Evolutionary conservation across 2,888 invertebrate genomes (phyloP).

Genomic region (Tupiocoris notatus): DNA sequence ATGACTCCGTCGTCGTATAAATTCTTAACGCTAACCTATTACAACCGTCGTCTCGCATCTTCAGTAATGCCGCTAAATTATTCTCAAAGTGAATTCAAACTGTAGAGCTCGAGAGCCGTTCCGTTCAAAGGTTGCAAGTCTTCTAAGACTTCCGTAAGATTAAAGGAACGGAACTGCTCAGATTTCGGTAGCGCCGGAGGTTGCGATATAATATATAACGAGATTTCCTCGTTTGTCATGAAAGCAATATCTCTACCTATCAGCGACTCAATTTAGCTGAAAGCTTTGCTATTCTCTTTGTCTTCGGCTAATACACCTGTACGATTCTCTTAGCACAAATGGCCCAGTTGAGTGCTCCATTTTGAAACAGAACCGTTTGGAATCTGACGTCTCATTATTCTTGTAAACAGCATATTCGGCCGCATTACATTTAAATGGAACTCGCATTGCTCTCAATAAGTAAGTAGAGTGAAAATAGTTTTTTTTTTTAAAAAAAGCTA

Average conservation of each 20-base stretch:
- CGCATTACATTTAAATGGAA: too few relatives aligned
- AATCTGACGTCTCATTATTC: too few relatives aligned
- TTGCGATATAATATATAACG: neutral
- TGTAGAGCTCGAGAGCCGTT: neutral
- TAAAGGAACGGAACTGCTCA: neutral
- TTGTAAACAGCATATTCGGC: too few relatives aligned
- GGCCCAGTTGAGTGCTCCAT: neutral
- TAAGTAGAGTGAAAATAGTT: too few relatives aligned
- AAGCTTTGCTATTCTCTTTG: neutral
- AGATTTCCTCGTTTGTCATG: neutral
- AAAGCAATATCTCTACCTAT: neutral
- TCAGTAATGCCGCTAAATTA: neutral
- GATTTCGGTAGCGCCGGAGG: neutral
- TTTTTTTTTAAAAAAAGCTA: too few relatives aligned
- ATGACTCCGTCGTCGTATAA: neutral
- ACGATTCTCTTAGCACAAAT: neutral
- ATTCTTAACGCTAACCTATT: neutral
- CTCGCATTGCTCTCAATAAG: too few relatives aligned
- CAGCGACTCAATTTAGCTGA: neutral
- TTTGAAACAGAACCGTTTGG: neutral
- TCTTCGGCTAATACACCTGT: neutral
- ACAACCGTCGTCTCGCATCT: neutral
- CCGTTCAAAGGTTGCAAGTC: neutral
- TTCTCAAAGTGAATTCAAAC: neutral
- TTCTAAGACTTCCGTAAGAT: neutral